These are phyloP conservation scores for Vulpes vulpes DNA, from an alignment of 2,113 vertebrate genomes.

Conservation along the genomic window DNA sequence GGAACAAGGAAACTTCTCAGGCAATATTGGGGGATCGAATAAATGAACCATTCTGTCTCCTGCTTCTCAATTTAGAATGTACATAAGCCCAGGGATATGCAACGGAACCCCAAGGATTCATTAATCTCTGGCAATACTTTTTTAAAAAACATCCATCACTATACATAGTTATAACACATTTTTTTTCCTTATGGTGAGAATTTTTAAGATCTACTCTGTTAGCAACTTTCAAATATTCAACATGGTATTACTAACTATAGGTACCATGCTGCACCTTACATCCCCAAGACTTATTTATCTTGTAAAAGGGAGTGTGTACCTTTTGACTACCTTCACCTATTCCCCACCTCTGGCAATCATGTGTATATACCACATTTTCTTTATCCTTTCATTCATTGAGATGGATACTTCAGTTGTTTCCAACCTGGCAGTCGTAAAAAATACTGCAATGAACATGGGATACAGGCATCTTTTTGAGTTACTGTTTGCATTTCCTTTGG, in stretches of 20 bases:
- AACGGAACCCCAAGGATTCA: background rate
- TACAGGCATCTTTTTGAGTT: background rate
- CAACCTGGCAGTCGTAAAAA: background rate
- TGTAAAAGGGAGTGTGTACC: background rate
- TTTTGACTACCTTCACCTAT: background rate
- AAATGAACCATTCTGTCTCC: background rate
- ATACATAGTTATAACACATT: background rate
- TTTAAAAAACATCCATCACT: background rate
- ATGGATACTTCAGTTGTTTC: no score
- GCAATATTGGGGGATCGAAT: background rate
- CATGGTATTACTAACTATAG: fast-evolving
- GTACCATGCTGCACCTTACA: no score
- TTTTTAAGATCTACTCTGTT: background rate
- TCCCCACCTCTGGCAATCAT: background rate
- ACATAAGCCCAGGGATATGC: background rate
- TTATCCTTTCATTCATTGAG: no score
- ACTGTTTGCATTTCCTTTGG: background rate
- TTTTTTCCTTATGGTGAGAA: background rate
- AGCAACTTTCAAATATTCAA: background rate
- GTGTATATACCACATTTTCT: no score
- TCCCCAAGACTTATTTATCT: background rate
- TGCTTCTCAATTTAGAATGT: background rate
- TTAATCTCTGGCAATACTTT: background rate
- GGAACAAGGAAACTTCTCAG: background rate
- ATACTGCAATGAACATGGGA: background rate